Evolutionary conservation across 2,113 vertebrate genomes (phyloP), one percentile per base, ranked within the genome.

Genomic region (Vombatus ursinus): DNA sequence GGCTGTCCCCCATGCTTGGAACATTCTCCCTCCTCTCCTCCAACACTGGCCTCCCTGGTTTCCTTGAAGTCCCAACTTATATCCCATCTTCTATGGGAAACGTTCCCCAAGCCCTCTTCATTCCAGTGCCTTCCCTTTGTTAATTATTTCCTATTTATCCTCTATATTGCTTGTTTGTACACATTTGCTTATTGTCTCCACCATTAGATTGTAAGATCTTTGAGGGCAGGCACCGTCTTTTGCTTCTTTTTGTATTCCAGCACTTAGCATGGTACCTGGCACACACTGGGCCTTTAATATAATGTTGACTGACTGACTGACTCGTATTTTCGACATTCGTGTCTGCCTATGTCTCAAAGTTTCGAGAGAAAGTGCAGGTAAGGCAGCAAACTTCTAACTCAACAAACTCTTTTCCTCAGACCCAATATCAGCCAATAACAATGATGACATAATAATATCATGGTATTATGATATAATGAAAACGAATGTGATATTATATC

Each of bases 291-390:
- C 37, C 14, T 14, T 77, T 77, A 77, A n/a, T 77, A 77, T 49
- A 77, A 77, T n/a, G 28, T 31, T 28, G 37, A 77, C 1, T 19
- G 31, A 77, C 61, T n/a, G 14, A 19, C 61, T 53, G 52, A 53
- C 52, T 57, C 26, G 37, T 68, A 16, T 68, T 68, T 31, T 68
- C 12, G 26, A 12, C 28, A n/a, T 19, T 77, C 61, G 3, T 37
- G 61, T n/a, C 37, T n/a, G 37, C 19, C 14, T 19, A n/a, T n/a
- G 37, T 84, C 68, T 84, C 3, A 94, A 50, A 24, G 61, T 92
- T 93, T 61, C 31, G 54, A 90, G 93, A 96, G 77, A 77, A 96
- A 77, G 37, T 14, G 19, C 68, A n/a, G 16, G 68, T n/a, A 84
- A 44, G 37, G 44, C 37, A 84, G 19, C 16, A 68, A 68, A 37